Evolutionary conservation across 2,888 invertebrate genomes (phyloP).

Genomic region (Dinocampus coccinellae): DNA sequence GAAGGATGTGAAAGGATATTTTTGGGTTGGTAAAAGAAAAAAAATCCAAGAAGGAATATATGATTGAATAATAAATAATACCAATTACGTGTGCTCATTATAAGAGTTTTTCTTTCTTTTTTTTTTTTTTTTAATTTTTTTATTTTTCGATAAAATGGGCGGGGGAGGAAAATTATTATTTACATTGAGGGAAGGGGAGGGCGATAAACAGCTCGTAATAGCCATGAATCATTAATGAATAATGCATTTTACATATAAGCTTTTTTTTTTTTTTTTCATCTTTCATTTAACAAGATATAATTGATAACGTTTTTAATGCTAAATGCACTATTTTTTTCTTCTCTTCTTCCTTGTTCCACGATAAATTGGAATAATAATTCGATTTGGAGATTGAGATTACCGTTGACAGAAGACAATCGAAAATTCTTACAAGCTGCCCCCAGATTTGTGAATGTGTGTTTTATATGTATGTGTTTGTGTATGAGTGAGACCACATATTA

Average conservation of each 20-base stretch:
- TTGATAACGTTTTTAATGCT: constrained; percentile 59
- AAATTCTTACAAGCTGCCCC: not conserved
- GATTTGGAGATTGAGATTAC: constrained; percentile 53
- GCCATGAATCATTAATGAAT: constrained; percentile 49
- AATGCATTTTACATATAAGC: constrained; percentile 57
- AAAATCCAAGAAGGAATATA: constrained; percentile 1
- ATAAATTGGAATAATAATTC: not conserved
- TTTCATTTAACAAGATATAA: constrained; percentile 47
- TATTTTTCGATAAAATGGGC: not conserved
- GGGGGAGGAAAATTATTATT: constrained; percentile 52
- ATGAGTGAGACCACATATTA: not conserved
- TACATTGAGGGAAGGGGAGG: constrained; percentile 58
- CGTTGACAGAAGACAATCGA: constrained; percentile 37
- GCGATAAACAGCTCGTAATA: constrained; percentile 56
- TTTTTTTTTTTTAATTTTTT: constrained; percentile 48
- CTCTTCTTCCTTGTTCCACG: not conserved
- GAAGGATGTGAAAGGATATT: not conserved
- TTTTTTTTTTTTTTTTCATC: constrained; percentile 46
- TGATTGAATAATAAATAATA: constrained; percentile 31
- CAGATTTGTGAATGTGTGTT: not conserved
- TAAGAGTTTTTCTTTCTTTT: constrained; percentile 56
- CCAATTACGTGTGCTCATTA: constrained; percentile 54
- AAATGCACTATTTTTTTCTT: constrained; percentile 57
- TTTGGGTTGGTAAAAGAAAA: not conserved
- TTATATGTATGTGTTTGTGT: constrained; percentile 22